Evolutionary conservation across 2,797 vertebrate species (phyloP).

Genomic region (Cuniculus paca): DNA sequence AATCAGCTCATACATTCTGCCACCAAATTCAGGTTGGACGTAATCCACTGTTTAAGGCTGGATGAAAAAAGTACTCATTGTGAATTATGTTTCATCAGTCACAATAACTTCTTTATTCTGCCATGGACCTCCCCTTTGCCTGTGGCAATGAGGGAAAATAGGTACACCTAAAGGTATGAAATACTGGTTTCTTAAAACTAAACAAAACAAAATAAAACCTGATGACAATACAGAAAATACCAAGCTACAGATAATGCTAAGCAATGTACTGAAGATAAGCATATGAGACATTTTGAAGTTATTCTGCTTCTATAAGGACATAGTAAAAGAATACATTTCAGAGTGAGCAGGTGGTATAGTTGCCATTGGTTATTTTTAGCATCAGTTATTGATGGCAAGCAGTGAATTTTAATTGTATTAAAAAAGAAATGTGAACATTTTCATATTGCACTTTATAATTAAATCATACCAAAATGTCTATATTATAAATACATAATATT

Average conservation of each 20-base stretch:
- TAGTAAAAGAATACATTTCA: slow-evolving; percentile 73
- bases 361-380: background rate
- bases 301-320: slow-evolving; percentile 74
- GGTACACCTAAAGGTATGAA: slow-evolving; percentile 88
- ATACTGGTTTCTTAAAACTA: slow-evolving; percentile 84
- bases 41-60: slow-evolving; percentile 88
- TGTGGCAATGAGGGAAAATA: slow-evolving; percentile 90
- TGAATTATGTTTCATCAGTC: slow-evolving; percentile 92
- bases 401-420: slow-evolving; percentile 34
- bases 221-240: slow-evolving; percentile 82
- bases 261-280: slow-evolving; percentile 82
- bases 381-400: slow-evolving; percentile 38
- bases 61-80: slow-evolving; percentile 89
- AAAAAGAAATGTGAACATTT: slow-evolving; percentile 67
- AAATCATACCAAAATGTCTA: slow-evolving; percentile 12
- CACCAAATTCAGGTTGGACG: slow-evolving; percentile 88
- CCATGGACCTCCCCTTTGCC: slow-evolving; percentile 89
- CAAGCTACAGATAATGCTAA: too few relatives aligned
- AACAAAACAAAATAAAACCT: slow-evolving; percentile 80
- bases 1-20: slow-evolving; percentile 83
- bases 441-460: slow-evolving; percentile 26
- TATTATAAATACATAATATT: slow-evolving; percentile 19
- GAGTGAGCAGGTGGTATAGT: slow-evolving; percentile 73
- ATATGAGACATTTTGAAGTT: slow-evolving; percentile 75
- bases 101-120: slow-evolving; percentile 91